Evolutionary conservation across 2,113 vertebrate species (phyloP).

Genomic region (Forbesichthys agassizii): DNA sequence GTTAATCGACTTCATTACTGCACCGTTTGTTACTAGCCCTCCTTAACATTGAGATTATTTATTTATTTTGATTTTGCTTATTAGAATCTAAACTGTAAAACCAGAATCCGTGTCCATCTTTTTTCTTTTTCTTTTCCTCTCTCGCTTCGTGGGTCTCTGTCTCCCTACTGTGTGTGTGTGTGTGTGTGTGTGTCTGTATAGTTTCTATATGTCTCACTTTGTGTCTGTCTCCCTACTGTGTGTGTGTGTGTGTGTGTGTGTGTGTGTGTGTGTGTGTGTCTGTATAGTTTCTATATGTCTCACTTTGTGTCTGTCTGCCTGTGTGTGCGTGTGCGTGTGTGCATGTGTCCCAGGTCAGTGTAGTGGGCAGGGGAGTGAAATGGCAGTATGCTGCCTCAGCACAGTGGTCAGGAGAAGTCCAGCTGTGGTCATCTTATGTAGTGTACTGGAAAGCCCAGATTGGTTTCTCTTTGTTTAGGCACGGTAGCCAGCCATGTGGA

Average conservation of each 20-base stretch:
- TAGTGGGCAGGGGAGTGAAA: neutral
- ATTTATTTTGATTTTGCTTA: too few relatives aligned
- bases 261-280: too few relatives aligned
- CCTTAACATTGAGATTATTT: too few relatives aligned
- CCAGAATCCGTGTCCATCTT: neutral
- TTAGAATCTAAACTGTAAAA: too few relatives aligned
- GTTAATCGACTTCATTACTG: too few relatives aligned
- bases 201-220: neutral
- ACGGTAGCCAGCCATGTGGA: neutral
- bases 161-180: too few relatives aligned
- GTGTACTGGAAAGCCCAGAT: conserved; percentile 21
- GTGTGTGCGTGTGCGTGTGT: neutral
- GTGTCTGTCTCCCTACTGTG: too few relatives aligned
- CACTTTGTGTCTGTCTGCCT: too few relatives aligned
- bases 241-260: neutral
- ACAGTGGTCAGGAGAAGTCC: neutral
- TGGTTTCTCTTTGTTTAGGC: conserved; percentile 10
- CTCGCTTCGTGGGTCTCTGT: neutral
- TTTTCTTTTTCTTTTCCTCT: neutral
- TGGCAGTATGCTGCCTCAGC: neutral
- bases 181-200: neutral
- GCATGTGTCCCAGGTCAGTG: neutral
- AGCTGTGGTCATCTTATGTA: conserved; percentile 7
- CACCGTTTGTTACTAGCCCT: too few relatives aligned
- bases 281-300: too few relatives aligned